A percentile compares a stretch with the other conserved stretches of the same genome.
These are phyloP conservation scores for Chaetophractus vellerosus DNA, from an alignment of 2,797 vertebrate genomes.

Conservation along the genomic window DNA sequence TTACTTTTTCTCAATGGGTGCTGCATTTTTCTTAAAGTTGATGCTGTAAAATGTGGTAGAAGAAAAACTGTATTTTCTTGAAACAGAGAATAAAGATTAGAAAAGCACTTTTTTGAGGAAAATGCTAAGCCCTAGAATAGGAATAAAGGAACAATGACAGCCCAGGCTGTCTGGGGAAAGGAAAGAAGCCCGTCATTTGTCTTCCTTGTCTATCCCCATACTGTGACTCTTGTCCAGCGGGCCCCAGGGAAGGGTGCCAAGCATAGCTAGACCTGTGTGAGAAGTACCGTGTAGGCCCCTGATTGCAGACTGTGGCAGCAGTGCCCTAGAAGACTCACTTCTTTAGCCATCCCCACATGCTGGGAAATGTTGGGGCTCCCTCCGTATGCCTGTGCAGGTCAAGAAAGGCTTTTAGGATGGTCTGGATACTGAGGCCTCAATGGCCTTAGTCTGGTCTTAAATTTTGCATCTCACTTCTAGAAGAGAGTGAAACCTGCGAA, in stretches of 20 bases:
- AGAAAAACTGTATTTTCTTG: conserved; percentile 80
- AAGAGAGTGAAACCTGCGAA: background rate
- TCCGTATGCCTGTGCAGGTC: background rate
- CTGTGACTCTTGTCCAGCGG: background rate
- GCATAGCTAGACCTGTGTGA: fast-evolving
- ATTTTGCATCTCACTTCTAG: conserved; percentile 17
- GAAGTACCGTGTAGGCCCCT: background rate
- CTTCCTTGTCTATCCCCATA: background rate
- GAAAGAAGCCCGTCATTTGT: background rate
- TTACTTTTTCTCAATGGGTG: conserved; percentile 80
- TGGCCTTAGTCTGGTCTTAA: background rate
- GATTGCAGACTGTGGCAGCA: background rate
- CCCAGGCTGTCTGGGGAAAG: background rate
- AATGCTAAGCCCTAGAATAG: conserved; percentile 61
- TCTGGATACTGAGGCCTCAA: background rate
- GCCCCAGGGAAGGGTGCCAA: background rate
- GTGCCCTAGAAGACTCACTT: background rate
- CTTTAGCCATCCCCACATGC: background rate
- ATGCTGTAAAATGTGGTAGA: conserved; percentile 80
- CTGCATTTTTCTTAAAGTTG: conserved; percentile 82
- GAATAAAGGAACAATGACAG: conserved; percentile 54
- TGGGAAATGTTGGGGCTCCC: background rate
- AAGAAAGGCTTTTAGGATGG: background rate
- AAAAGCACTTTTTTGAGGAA: conserved; percentile 70
- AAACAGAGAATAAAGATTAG: conserved; percentile 82